Conservation (phyloP, 2,797 vertebrate genomes). For the Rhynchotus rufescens region DNA sequence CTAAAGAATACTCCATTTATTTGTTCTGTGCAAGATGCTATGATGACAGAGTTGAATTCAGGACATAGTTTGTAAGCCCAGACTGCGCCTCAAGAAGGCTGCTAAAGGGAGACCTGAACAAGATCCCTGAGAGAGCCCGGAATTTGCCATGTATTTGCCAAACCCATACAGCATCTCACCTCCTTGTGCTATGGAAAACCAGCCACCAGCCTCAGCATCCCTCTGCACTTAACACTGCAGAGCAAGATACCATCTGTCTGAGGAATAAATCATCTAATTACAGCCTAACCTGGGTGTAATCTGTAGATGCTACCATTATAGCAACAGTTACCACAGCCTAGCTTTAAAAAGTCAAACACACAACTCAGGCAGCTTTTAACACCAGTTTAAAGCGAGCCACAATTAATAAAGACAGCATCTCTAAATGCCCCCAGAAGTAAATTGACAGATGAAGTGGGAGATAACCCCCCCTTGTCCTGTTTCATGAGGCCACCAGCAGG, state of each 20-base stretch:
- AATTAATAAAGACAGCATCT: neutral
- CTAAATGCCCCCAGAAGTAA: rapidly evolving
- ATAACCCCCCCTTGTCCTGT: neutral
- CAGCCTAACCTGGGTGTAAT: neutral
- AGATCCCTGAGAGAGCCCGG: neutral
- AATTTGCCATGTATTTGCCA: neutral
- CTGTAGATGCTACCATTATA: neutral
- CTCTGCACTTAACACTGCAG: neutral
- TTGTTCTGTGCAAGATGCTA: neutral
- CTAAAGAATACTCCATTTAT: neutral
- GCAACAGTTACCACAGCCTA: neutral
- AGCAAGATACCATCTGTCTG: neutral
- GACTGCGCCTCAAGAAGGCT: neutral
- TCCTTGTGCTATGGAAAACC: neutral
- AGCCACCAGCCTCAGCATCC: neutral
- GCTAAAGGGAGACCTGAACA: neutral
- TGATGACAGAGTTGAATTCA: neutral
- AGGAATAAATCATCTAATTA: neutral
- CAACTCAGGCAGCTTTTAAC: neutral
- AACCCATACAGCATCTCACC: neutral
- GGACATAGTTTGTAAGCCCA: neutral
- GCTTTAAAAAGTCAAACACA: neutral
- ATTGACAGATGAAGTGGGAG: neutral
- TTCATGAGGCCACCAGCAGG: neutral
- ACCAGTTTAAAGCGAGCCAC: neutral